phyloP scores from a whole-genome alignment of 2,113 vertebrate species.

The Chrysochloris asiatica region DNA sequence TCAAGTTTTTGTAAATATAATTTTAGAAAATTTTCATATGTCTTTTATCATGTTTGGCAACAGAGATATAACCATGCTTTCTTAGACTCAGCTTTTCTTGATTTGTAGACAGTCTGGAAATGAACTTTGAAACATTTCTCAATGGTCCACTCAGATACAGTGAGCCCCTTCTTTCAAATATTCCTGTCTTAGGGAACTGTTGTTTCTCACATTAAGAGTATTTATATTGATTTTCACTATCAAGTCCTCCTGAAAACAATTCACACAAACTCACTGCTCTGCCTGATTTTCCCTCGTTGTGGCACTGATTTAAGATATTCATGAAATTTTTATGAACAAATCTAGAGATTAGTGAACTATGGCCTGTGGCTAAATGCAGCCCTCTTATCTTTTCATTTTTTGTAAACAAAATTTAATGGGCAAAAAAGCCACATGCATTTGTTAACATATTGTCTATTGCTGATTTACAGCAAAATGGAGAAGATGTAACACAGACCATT shows the following conservation, averaged over 20 bases:
- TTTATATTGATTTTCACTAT: not conserved
- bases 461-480: not conserved
- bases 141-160: not conserved
- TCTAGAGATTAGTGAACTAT: not conserved
- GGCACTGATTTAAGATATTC: not conserved
- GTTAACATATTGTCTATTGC: not conserved
- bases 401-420: not conserved
- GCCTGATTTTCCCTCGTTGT: not conserved
- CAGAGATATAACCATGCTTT: not conserved
- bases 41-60: not conserved
- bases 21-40: not conserved
- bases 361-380: not conserved
- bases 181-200: not conserved
- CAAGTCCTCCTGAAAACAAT: not conserved
- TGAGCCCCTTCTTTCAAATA: not conserved
- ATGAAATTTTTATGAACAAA: not conserved
- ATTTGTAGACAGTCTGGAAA: not conserved
- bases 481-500: not conserved
- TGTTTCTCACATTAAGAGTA: not conserved
- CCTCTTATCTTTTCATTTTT: not conserved
- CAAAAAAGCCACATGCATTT: not conserved
- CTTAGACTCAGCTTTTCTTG: not conserved
- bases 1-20: not conserved
- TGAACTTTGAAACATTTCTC: not conserved
- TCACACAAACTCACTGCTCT: not conserved